These are phyloP conservation scores for Nomada goodeniana DNA, from an alignment of 2,888 invertebrate species.

Conservation along the genomic window DNA sequence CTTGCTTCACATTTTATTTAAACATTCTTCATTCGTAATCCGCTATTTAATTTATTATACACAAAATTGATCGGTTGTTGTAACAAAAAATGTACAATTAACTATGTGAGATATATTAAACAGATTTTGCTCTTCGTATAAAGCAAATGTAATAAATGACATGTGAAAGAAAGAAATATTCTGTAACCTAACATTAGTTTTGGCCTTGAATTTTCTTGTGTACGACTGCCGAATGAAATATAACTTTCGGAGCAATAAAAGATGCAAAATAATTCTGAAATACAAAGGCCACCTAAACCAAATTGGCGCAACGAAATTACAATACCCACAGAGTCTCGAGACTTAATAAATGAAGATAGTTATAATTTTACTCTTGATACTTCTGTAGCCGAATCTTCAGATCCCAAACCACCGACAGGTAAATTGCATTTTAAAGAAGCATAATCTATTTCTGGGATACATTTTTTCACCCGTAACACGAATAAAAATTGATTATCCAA, in stretches of 20 bases:
- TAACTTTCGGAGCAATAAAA: neutral
- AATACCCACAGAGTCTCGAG: neutral
- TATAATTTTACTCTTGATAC: neutral
- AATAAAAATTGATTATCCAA: too few species aligned
- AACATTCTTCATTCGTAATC: neutral
- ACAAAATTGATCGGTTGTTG: neutral
- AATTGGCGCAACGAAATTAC: constrained; percentile 22
- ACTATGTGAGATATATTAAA: neutral
- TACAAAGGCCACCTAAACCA: constrained; percentile 3
- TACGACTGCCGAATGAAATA: neutral
- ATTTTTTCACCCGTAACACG: neutral
- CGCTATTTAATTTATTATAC: neutral
- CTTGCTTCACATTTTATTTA: neutral
- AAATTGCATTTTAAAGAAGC: neutral
- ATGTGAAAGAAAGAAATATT: neutral
- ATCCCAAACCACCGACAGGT: neutral
- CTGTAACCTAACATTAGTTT: constrained; percentile 1
- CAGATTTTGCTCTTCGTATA: neutral
- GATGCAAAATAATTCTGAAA: neutral
- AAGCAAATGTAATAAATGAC: neutral
- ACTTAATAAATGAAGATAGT: neutral
- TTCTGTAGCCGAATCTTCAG: neutral
- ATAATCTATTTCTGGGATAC: too few species aligned
- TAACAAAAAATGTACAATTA: too few species aligned
- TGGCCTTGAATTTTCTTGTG: neutral